A percentile compares a stretch with the other conserved stretches of the same genome.
These are phyloP conservation scores for Bombus breviceps DNA, from an alignment of 1,140 invertebrate species.

Conservation along the genomic window DNA sequence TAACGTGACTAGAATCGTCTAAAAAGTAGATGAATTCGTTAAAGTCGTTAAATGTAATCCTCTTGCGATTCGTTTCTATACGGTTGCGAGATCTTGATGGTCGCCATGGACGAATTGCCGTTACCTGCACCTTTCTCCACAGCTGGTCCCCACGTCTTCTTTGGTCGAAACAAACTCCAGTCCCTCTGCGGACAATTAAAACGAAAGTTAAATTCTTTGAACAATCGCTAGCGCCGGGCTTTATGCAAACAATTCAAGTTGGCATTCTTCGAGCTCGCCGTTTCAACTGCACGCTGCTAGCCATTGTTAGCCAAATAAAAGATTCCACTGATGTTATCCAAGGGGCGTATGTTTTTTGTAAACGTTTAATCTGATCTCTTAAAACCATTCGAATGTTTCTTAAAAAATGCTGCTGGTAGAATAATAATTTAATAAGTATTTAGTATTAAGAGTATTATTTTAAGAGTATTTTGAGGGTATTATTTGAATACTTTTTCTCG, in stretches of 20 bases:
- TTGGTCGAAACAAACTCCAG: slow-evolving; percentile 72
- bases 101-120: slow-evolving; percentile 27
- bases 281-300: background rate
- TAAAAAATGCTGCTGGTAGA: too few relatives aligned
- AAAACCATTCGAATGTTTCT: background rate
- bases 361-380: background rate
- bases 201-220: slow-evolving; percentile 54
- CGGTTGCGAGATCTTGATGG: slow-evolving; percentile 33
- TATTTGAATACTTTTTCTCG: too few relatives aligned
- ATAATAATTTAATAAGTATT: too few relatives aligned
- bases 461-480: too few relatives aligned
- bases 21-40: background rate
- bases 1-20: background rate
- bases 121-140: slow-evolving; percentile 22
- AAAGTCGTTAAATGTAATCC: background rate
- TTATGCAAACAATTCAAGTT: slow-evolving; percentile 21
- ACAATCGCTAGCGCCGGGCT: background rate
- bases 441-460: too few relatives aligned
- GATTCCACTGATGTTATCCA: background rate
- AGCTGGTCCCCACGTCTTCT: slow-evolving; percentile 74
- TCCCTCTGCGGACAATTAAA: slow-evolving; percentile 75
- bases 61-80: background rate
- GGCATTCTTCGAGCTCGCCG: background rate
- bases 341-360: background rate
- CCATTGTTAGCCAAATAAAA: slow-evolving; percentile 9